Evolutionary conservation across 2,797 vertebrate genomes (phyloP).

Genomic region (Clarias platycephalus): DNA sequence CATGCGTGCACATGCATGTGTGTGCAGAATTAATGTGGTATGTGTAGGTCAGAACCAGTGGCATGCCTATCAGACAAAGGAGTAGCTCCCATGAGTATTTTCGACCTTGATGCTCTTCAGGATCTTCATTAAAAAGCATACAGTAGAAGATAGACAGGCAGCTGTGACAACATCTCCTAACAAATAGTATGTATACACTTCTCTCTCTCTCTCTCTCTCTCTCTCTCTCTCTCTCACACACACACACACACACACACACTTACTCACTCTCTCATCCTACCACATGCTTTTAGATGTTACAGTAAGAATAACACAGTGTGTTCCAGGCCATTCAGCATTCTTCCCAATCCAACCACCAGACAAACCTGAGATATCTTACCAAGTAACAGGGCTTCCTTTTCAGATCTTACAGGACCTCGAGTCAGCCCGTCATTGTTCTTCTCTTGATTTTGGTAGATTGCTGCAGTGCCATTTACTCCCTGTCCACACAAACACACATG

Average conservation of each 20-base stretch:
- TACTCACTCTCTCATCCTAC: neutral
- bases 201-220: neutral
- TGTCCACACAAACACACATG: constrained; percentile 59
- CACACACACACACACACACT: too few species aligned
- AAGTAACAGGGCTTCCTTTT: constrained; percentile 92
- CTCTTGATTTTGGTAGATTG: constrained; percentile 80
- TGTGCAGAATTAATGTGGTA: constrained; percentile 6
- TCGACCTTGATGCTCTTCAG: constrained; percentile 40
- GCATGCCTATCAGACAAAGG: constrained; percentile 25
- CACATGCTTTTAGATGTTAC: neutral
- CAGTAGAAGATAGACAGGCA: constrained; percentile 40
- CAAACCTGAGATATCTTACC: constrained; percentile 72
- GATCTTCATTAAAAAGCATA: constrained; percentile 48
- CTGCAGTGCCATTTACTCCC: constrained; percentile 83
- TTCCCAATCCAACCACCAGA: neutral
- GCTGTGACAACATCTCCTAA: constrained; percentile 18
- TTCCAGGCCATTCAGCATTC: constrained; percentile 42
- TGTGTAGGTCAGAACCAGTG: constrained; percentile 33
- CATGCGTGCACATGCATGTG: neutral
- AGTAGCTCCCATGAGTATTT: constrained; percentile 48
- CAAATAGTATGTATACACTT: constrained; percentile 6
- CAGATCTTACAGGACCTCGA: constrained; percentile 81
- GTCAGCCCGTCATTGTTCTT: constrained; percentile 77
- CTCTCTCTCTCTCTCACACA: neutral
- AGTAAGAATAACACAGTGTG: constrained; percentile 6